Evolutionary conservation across 2,113 vertebrate genomes (phyloP).

Genomic region (Poeciliopsis turrubarensis): DNA sequence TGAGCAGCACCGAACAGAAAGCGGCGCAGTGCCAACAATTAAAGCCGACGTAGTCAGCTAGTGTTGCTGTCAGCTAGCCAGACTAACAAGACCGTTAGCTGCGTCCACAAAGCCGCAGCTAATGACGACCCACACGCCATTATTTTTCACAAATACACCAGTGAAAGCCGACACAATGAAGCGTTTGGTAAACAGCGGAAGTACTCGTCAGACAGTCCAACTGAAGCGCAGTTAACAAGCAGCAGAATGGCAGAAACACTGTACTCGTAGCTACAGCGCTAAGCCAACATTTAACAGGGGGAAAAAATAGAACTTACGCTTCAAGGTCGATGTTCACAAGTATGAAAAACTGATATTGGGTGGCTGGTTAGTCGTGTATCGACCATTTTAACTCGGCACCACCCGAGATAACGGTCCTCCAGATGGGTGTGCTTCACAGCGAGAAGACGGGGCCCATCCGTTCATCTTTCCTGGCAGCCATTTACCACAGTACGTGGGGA

Average conservation of each 20-base stretch:
- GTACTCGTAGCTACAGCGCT: constrained; percentile 39
- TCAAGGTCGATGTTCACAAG: constrained; percentile 54
- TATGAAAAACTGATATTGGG: constrained; percentile 55
- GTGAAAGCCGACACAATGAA: not conserved
- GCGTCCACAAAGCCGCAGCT: not conserved
- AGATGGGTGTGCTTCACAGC: constrained; percentile 55
- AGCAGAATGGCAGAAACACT: not conserved
- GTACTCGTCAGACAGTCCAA: not conserved
- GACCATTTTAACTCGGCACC: constrained; percentile 78
- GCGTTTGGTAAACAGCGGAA: not conserved
- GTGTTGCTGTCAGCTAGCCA: constrained; percentile 30
- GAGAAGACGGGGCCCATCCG: constrained; percentile 67
- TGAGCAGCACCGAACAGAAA: constrained; percentile 47
- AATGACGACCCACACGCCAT: not conserved
- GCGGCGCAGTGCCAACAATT: constrained; percentile 49
- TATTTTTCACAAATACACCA: not conserved
- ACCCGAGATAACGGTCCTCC: constrained; percentile 64
- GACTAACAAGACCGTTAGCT: not conserved
- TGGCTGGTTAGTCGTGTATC: constrained; percentile 66
- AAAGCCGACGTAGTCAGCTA: constrained; percentile 49
- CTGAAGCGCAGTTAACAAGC: constrained; percentile 41
- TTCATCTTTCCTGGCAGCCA: constrained; percentile 74
- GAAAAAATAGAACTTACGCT: constrained; percentile 63
- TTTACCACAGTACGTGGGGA: constrained; percentile 51
- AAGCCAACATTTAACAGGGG: constrained; percentile 1